Evolutionary conservation across 2,113 vertebrate species (phyloP), one percentile per base, ranked within the genome.

Genomic region (Lophochroa leadbeateri): DNA sequence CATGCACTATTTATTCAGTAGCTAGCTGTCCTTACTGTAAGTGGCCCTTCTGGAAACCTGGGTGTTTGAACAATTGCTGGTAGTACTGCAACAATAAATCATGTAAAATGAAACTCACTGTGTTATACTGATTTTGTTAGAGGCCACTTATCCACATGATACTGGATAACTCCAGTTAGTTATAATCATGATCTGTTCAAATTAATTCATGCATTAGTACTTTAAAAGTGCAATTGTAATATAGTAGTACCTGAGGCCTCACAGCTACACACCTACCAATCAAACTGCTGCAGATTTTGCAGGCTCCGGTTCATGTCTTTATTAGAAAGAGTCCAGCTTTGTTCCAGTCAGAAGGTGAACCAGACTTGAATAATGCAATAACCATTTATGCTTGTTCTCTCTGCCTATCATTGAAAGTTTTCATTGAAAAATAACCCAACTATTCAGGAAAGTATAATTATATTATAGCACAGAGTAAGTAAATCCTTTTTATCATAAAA

Each of bases 111-210:
- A 79, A 87, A 89, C 39, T 79, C 24, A 0, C 12, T 31, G 19
- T 21, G 10, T 31, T 88, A 43, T 75, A 57, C 6, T 25, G 65
- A 82, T 94, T 96, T 95, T 94, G 17, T 49, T 77, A 46, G 53
- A 90, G 76, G 2, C 44, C 81, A 47, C 74, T 86, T 72, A 70
- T 3, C 17, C 55, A 46, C 4, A 3, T 5, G 44, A 79, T 9
- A 87, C 57, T 39, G 76, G 64, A 35, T 24, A 85, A 24, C 47
- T 75, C 39, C 39, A 52, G 39, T 92, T 88, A 43, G 60, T 65
- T 80, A 28, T 27, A 20, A 7, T 23, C 50, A 71, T 55, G 25
- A 20, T 72, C 33, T 24, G 29, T 17, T 88, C 23, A 31, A 79
- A 77, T 77, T 13, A 64, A 70, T 74, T 74, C 28, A 44, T 0